Base-by-base conservation (phyloP, 2,888 invertebrate species). In the Augochlorella aurata region DNA sequence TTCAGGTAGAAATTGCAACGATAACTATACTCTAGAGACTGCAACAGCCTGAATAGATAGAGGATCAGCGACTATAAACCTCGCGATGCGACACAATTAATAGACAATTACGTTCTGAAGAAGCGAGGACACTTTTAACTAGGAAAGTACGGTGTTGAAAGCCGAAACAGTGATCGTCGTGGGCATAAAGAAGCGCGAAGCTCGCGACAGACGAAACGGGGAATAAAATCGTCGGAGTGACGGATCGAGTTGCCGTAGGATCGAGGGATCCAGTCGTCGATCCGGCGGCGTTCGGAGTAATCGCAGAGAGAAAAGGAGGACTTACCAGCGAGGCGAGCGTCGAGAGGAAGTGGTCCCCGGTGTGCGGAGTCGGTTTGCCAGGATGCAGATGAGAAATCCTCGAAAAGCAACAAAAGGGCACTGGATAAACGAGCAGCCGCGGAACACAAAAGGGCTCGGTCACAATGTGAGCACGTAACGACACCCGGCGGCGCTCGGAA, bases 401-500 rank as follows among this genome's bases (percentile, higher is more conserved):
- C 83, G 77, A 85, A 90, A 87, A 87, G 80, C 79, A 90, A 88
- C 81, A 86, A 88, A 90, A 90, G 79, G 67, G 84, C 90, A 90
- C 90, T 89, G 82, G 45, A 77, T 75, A 77, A 82, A 82, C 82
- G 81, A 82, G 75, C 70, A 69, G 80, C 81, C 85, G 87, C 90
- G 89, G 79, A 90, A 90, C 90, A 90, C 89, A 90, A 90, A 82
- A 89, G 84, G 69, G 79, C 72, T 80, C 85, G 71, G 83, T 86
- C 85, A 81, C 63, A 79, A 81, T 85, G 74, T 82, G 76, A 88
- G 74, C 85, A 86, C 81, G 88, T 83, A 85, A 86, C 87, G 83
- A 84, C 78, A 78, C 78, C 85, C 83, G 87, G 74, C 85, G 87
- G 84, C 74, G 82, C 47, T 83, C 69, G 82, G 63, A 63, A 29